Conservation (phyloP, 23 tunicate genomes). For the Oikopleura vanhoeffeni region DNA sequence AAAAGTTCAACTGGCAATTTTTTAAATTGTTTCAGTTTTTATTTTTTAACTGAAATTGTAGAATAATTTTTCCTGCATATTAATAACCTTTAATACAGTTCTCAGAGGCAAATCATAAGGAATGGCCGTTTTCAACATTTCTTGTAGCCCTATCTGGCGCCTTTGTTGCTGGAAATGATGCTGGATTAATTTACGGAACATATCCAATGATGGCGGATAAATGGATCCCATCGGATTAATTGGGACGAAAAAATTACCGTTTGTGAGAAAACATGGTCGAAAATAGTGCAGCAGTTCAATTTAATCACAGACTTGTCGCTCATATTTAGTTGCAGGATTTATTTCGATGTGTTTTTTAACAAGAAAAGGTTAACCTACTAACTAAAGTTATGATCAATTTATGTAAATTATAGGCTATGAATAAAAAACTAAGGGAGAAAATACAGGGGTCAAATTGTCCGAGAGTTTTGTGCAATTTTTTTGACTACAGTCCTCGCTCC, state of each 20-base stretch:
- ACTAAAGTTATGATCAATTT: too few species aligned
- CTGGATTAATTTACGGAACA: conserved; percentile 53
- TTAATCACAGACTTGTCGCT: conserved; percentile 72
- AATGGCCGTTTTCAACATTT: neutral
- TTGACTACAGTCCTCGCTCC: too few species aligned
- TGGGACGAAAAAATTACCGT: conserved; percentile 18
- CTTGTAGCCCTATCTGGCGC: conserved; percentile 29
- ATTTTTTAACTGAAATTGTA: neutral
- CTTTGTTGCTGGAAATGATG: conserved; percentile 82
- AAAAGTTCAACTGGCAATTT: too few species aligned
- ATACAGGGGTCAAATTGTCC: too few species aligned
- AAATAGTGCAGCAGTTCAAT: conserved; percentile 85
- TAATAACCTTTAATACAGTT: neutral
- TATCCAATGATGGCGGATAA: conserved; percentile 65
- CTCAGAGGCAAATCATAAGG: neutral
- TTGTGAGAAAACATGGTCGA: conserved; percentile 30
- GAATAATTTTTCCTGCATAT: neutral
- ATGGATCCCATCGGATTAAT: conserved; percentile 52
- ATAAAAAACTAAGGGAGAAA: too few species aligned
- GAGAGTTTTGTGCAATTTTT: too few species aligned
- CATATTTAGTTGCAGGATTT: conserved; percentile 32
- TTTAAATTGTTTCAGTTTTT: neutral
- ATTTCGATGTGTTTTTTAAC: conserved; percentile 39
- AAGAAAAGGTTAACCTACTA: conserved; percentile 29
- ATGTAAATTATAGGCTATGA: too few species aligned